Percentiles rank a stretch among this genome's conserved stretches.
These are phyloP conservation scores for Drosophila siamana DNA, from an alignment of 2,888 invertebrate genomes.

Conservation along the genomic window DNA sequence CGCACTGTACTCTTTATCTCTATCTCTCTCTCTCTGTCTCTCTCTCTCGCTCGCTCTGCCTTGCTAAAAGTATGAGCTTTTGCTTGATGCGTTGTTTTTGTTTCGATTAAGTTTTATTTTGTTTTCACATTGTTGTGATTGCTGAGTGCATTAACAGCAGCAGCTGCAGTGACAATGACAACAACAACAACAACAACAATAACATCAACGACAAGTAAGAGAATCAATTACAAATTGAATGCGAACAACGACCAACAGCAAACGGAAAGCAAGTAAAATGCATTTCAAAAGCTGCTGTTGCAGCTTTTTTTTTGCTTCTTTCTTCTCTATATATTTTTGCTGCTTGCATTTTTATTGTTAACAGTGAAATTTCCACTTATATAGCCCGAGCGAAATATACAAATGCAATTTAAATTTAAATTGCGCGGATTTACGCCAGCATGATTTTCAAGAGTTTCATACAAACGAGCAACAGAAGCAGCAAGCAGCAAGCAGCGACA, in stretches of 20 bases:
- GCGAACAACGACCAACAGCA: slow-evolving; percentile 32
- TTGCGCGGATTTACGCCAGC: slow-evolving; percentile 82
- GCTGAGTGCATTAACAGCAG: slow-evolving; percentile 57
- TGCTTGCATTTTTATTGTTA: slow-evolving; percentile 18
- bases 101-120: slow-evolving; percentile 45
- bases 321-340: neutral
- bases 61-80: neutral
- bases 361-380: slow-evolving; percentile 59
- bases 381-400: slow-evolving; percentile 29
- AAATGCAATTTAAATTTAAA: slow-evolving; percentile 79
- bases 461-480: slow-evolving; percentile 37
- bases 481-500: slow-evolving; percentile 21
- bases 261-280: slow-evolving; percentile 31
- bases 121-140: slow-evolving; percentile 45
- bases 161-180: slow-evolving; percentile 28
- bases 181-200: slow-evolving; percentile 6
- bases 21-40: slow-evolving; percentile 8
- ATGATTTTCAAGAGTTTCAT: slow-evolving; percentile 75
- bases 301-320: slow-evolving; percentile 30
- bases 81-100: slow-evolving; percentile 15
- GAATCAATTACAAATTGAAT: slow-evolving; percentile 58
- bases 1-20: slow-evolving; percentile 25
- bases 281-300: slow-evolving; percentile 33
- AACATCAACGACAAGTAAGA: slow-evolving; percentile 37
- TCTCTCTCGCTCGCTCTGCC: slow-evolving; percentile 8